A percentile compares a stretch with the other conserved stretches of the same genome.
These are phyloP conservation scores for Lepidocolaptes lacrymiger DNA, from an alignment of 2,797 vertebrate species.

Conservation along the genomic window DNA sequence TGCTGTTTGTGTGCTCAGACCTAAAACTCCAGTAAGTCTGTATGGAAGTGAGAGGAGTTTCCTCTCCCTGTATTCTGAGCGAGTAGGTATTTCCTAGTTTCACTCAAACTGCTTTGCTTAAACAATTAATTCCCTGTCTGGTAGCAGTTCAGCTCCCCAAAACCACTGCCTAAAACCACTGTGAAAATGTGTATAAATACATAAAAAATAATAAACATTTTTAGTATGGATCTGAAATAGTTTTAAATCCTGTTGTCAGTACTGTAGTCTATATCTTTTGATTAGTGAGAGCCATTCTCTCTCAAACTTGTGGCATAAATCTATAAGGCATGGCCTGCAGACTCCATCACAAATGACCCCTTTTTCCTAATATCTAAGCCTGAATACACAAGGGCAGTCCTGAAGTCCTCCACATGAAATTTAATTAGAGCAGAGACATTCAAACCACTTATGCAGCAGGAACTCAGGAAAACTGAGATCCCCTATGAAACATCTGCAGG, in stretches of 20 bases:
- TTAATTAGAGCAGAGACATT: not conserved
- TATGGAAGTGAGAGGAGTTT: not conserved
- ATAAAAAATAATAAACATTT: not conserved
- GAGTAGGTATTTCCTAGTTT: not conserved
- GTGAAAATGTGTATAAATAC: not conserved
- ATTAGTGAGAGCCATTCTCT: not conserved
- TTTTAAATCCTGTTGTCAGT: not conserved
- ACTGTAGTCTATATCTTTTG: not conserved
- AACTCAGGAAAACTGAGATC: not conserved
- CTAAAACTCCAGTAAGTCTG: not conserved
- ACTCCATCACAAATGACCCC: not conserved
- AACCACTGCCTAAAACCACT: not conserved
- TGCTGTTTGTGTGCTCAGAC: not conserved
- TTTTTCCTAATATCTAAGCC: not conserved
- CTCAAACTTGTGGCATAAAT: not conserved
- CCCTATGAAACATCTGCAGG: accelerated
- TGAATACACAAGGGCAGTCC: not conserved
- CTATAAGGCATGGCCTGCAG: not conserved
- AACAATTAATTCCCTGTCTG: not conserved
- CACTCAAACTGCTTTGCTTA: not conserved
- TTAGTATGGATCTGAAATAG: not conserved
- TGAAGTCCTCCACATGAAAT: not conserved
- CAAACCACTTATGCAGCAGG: not conserved
- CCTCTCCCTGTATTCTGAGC: not conserved
- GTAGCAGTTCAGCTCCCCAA: not conserved